Evolutionary conservation across 2,888 invertebrate genomes (phyloP).

Genomic region (Eustalomyia histrio): DNA sequence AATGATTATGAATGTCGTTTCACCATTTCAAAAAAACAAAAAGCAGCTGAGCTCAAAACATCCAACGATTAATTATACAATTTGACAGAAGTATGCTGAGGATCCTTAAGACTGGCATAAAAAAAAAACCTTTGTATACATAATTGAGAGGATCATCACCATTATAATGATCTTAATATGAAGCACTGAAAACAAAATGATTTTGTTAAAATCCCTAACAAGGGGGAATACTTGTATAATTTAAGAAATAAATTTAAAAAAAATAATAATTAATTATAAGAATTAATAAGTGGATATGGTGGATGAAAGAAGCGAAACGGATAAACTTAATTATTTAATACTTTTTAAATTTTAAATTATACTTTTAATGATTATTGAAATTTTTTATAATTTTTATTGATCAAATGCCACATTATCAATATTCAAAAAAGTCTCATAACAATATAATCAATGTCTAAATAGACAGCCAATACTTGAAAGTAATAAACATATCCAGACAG

Average conservation of each 20-base stretch:
- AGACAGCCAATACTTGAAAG: constrained; percentile 17
- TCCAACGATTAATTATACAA: constrained; percentile 64
- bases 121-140: constrained; percentile 43
- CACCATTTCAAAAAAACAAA: constrained; percentile 18
- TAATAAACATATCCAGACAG: neutral
- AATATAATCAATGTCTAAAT: constrained; percentile 35
- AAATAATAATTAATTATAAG: constrained; percentile 56
- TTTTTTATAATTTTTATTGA: neutral
- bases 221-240: constrained; percentile 35
- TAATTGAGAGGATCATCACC: constrained; percentile 62
- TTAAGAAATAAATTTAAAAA: constrained; percentile 9
- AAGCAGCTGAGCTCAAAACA: constrained; percentile 62
- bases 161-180: constrained; percentile 49
- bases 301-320: constrained; percentile 12
- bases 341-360: constrained; percentile 3
- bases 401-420: constrained; percentile 31
- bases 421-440: constrained; percentile 11
- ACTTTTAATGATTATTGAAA: neutral
- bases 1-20: constrained; percentile 54
- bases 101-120: constrained; percentile 51
- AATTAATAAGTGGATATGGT: constrained; percentile 21
- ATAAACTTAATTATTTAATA: neutral
- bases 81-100: constrained; percentile 63
- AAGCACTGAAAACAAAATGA: constrained; percentile 36
- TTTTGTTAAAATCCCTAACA: constrained; percentile 55